phyloP scores from a whole-genome alignment of 2,113 vertebrate species.

The Larimichthys crocea region DNA sequence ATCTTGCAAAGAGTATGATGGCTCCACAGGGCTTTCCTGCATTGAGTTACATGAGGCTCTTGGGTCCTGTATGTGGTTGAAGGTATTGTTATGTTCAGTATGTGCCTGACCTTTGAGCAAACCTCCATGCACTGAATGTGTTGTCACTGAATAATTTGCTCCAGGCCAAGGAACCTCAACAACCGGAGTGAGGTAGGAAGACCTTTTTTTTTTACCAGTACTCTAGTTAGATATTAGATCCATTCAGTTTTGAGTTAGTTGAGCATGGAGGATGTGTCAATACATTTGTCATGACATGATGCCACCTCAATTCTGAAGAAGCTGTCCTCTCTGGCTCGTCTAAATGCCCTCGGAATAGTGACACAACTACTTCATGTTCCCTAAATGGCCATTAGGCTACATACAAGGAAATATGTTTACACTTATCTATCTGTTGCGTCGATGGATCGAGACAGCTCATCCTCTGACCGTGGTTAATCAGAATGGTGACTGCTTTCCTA shows the following conservation, averaged over 20 bases:
- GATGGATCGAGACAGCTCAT: no score
- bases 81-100: slow-evolving; percentile 27
- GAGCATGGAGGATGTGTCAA: no score
- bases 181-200: not conserved
- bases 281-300: no score
- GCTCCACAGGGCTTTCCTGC: not conserved
- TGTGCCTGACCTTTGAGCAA: slow-evolving; percentile 41
- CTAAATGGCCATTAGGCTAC: no score
- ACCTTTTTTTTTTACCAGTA: not conserved
- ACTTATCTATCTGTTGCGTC: no score
- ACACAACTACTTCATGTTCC: no score
- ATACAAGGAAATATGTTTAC: no score
- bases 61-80: not conserved
- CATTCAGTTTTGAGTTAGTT: not conserved
- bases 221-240: not conserved
- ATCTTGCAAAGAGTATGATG: not conserved
- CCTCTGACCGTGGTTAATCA: no score
- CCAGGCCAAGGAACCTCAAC: not conserved
- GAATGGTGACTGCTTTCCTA: no score
- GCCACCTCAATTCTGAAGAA: no score
- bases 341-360: no score
- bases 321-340: no score
- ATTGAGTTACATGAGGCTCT: not conserved
- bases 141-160: slow-evolving; percentile 48
- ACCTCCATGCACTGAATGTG: slow-evolving; percentile 15